Evolutionary conservation across 2,797 vertebrate species (phyloP).

Genomic region (Pangasius macronema): DNA sequence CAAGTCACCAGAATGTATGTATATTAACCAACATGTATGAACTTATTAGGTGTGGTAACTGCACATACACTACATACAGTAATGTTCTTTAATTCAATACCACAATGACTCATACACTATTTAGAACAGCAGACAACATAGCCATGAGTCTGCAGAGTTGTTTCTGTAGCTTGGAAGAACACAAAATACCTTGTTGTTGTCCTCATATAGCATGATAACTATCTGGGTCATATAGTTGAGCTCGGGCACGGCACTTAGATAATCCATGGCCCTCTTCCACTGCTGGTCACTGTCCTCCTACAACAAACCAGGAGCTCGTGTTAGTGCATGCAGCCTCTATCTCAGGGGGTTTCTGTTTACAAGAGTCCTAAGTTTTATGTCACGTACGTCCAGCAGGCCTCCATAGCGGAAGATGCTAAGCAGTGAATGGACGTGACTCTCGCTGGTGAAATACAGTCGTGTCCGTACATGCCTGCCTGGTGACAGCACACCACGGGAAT

Average conservation of each 20-base stretch:
- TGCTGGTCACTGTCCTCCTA: slow-evolving; percentile 95
- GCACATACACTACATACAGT: not conserved
- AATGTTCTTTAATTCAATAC: not conserved
- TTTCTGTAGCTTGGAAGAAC: not conserved
- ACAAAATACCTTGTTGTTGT: slow-evolving; percentile 91
- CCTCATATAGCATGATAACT: slow-evolving; percentile 98
- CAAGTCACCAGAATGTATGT: not conserved
- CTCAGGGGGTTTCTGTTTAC: not conserved
- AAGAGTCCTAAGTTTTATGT: not conserved
- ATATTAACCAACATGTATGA: not conserved
- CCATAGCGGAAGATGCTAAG: slow-evolving; percentile 96
- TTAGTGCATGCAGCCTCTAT: not conserved
- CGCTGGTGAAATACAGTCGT: slow-evolving; percentile 95
- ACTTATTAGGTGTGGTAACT: not conserved
- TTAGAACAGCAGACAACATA: not conserved
- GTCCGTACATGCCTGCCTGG: slow-evolving; percentile 95
- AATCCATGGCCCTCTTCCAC: slow-evolving; percentile 97
- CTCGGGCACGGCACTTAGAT: slow-evolving; percentile 94
- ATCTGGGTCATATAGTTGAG: slow-evolving; percentile 99
- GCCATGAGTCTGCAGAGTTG: not conserved
- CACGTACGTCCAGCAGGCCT: slow-evolving; percentile 90
- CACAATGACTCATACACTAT: not conserved
- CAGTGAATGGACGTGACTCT: slow-evolving; percentile 96
- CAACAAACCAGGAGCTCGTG: slow-evolving; percentile 33
- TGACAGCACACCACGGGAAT: slow-evolving; percentile 94